Percentiles rank a stretch among this genome's conserved stretches.
These are phyloP conservation scores for Ophioninae sp. DNA, from an alignment of 2,888 invertebrate species.

Conservation along the genomic window DNA sequence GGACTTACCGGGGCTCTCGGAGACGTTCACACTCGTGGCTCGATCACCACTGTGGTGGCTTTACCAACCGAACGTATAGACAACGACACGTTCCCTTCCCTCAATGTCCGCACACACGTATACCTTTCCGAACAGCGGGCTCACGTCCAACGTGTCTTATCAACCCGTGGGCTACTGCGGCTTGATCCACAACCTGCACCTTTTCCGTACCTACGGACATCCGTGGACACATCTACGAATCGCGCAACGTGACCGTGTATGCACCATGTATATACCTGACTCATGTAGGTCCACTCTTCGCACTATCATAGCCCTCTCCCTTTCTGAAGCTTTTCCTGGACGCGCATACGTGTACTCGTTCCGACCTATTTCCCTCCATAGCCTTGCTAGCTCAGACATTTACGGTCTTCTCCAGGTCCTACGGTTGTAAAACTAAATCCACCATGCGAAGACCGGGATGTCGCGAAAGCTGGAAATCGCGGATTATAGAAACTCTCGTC, in stretches of 20 bases:
- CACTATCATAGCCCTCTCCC: conserved; percentile 31
- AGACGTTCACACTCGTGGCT: conserved; percentile 51
- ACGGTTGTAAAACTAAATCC: conserved; percentile 46
- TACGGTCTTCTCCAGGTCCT: conserved; percentile 27
- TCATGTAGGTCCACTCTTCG: conserved; percentile 39
- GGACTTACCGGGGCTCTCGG: conserved; percentile 37
- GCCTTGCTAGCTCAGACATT: conserved; percentile 28
- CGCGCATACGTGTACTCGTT: conserved; percentile 5
- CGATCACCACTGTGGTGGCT: conserved; percentile 49
- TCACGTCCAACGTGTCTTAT: conserved; percentile 64
- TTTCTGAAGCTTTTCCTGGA: conserved; percentile 20
- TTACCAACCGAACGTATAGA: conserved; percentile 30
- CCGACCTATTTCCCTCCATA: conserved; percentile 41
- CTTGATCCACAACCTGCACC: conserved; percentile 59
- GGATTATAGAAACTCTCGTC: conserved; percentile 19
- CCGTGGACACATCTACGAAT: conserved; percentile 11
- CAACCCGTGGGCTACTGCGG: conserved; percentile 54
- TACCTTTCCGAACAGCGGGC: conserved; percentile 38
- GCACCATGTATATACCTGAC: conserved; percentile 17
- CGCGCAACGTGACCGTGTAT: conserved; percentile 14
- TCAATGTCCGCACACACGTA: conserved; percentile 46
- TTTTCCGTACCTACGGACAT: conserved; percentile 17
- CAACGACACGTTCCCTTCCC: conserved; percentile 54
- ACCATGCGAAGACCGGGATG: conserved; percentile 37
- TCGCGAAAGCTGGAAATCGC: conserved; percentile 51